These are phyloP conservation scores for Fregata magnificens DNA, from an alignment of 2,113 vertebrate species.

Conservation along the genomic window DNA sequence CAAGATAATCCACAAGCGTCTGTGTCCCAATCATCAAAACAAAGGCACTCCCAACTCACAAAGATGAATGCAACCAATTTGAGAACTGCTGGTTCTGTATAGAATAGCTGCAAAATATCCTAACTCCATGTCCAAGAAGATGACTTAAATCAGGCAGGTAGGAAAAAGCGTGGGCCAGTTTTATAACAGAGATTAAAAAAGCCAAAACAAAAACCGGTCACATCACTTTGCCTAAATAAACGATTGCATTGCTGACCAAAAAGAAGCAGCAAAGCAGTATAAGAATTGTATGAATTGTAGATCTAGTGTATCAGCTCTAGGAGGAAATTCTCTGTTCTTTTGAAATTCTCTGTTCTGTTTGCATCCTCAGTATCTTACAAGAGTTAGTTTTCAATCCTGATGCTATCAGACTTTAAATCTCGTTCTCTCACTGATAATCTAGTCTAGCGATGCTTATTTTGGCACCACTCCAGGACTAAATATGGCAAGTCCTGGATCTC, in stretches of 20 bases:
- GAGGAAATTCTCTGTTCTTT: not conserved
- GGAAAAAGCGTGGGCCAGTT: not conserved
- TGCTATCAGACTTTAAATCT: conserved; percentile 12
- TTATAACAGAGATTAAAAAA: not conserved
- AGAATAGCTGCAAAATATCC: not conserved
- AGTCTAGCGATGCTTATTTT: conserved; percentile 48
- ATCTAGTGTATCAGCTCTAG: not conserved
- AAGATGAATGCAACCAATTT: not conserved
- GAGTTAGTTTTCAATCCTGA: not conserved
- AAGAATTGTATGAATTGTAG: not conserved
- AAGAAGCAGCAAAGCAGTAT: not conserved
- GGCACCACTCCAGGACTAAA: conserved; percentile 65
- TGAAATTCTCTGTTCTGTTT: not conserved
- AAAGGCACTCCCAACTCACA: not conserved
- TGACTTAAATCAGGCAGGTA: not conserved
- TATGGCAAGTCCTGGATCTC: conserved; percentile 51
- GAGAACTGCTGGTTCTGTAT: not conserved
- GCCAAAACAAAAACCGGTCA: not conserved
- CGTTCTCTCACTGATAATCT: not conserved
- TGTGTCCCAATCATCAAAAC: not conserved
- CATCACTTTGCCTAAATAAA: not conserved
- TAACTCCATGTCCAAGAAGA: not conserved
- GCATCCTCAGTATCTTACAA: not conserved
- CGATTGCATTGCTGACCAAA: not conserved
- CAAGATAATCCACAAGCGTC: not conserved